A percentile compares a stretch with the other conserved stretches of the same genome.
Evolutionary conservation across 2,797 vertebrate genomes (phyloP).

Genomic region (Chaenodraco wilsoni): DNA sequence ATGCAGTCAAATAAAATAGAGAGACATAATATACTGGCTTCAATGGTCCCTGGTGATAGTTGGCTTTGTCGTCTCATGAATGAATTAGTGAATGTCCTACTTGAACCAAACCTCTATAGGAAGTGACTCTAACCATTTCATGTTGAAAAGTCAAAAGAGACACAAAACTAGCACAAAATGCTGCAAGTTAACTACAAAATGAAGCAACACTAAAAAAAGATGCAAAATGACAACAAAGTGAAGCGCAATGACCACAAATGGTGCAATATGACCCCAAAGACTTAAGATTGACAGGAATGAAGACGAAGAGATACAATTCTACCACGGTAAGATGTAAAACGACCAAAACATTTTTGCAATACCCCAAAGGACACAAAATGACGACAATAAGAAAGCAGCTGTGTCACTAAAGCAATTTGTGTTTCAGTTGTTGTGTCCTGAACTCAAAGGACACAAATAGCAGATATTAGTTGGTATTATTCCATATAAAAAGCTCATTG

Average conservation of each 20-base stretch:
- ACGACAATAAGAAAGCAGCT: neutral
- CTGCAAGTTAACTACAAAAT: neutral
- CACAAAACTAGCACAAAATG: neutral
- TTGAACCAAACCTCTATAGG: neutral
- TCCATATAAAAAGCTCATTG: neutral
- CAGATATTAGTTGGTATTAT: neutral
- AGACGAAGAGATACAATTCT: too few relatives aligned
- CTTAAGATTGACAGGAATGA: too few relatives aligned
- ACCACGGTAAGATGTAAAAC: too few relatives aligned
- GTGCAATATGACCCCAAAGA: neutral
- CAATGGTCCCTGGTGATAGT: neutral
- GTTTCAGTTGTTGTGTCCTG: neutral
- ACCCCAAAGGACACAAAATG: neutral
- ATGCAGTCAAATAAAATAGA: slow-evolving; percentile 15
- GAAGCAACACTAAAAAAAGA: neutral
- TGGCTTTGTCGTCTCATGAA: neutral
- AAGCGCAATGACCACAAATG: neutral
- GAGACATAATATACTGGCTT: slow-evolving; percentile 13
- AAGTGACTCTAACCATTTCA: neutral
- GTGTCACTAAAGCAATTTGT: neutral
- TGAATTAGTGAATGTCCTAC: neutral
- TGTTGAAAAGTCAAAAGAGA: neutral
- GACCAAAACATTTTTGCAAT: too few relatives aligned
- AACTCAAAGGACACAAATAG: too few relatives aligned
- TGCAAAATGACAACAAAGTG: neutral